Evolutionary conservation across 2,113 vertebrate species (phyloP), one percentile per base, ranked within the genome.

Genomic region (Dromas ardeola): DNA sequence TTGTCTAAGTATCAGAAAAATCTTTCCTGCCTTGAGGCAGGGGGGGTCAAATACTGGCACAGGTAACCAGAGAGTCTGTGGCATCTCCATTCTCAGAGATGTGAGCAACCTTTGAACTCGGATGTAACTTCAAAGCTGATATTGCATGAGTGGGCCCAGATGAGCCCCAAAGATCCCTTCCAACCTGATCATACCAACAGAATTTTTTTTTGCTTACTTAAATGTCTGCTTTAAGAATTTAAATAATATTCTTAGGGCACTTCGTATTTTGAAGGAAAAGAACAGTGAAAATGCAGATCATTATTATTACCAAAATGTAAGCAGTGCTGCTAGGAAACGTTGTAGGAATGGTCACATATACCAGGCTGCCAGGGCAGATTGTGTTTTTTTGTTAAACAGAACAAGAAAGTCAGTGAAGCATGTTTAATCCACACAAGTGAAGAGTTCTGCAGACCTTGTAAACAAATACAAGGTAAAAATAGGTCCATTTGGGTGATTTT

Each of bases 241-340:
- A 55, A 95, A 65, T 52, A 88, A 38, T 76, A 55, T 82, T 82
- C 32, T 9, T 42, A 30, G 8, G 29, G 27, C 36, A 53, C 8
- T 70, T 27, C 27, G 9, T 71, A 32, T 67, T 93, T 88, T 69
- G 38, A 92, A 96, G 82, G 67, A 92, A 92, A 88, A 79, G 25
- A 90, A 42, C 8, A 49, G 25, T 61, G 18, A 78, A 93, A 95
- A 77, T 49, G 18, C 15, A 53, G 30, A 49, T 65, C 34, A 40
- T 81, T 77, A 70, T 77, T 91, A 36, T 62, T 84, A 91, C 4
- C 36, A 56, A 86, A 81, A 72, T 43, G 5, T 59, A 63, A 59
- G 36, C 53, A 86, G 25, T 94, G 65, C 40, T 81, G 38, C 42
- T 74, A 81, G 22, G 22, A 89, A 78, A 58, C 65, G 61, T 8